Base-by-base conservation (phyloP, 2,888 invertebrate species). In the Drosophila trichaetosa region DNA sequence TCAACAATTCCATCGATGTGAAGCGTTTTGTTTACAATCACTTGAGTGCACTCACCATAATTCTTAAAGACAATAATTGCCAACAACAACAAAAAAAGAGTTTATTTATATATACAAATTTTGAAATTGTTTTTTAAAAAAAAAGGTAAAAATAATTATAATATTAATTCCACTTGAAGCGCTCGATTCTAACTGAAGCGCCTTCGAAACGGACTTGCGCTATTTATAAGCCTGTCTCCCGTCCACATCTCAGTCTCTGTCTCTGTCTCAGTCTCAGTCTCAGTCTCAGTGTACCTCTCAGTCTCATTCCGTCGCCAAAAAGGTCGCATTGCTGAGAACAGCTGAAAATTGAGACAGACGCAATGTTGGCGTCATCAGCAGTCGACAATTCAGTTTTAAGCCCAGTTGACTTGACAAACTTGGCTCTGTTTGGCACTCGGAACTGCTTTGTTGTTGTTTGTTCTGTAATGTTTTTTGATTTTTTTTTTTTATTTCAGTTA, bases 131-230 rank as follows among this genome's bases (percentile, higher is more conserved):
- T 52, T 36, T 42, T 3, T 2, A 31, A 29, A 24, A 48, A 48
- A 48, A 65, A 33, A 69, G 53, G 38, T 18, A 24, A 13, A 8
- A 16, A 16, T 27, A n/a, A 13, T 36, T 18, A 65, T 60, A 13
- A 56, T 66, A 57, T 56, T 13, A 29, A 71, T 67, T 78, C 29
- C 76, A 70, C 76, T 85, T 61, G 76, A 74, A 77, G 70, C 77
- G 85, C 73, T 79, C 79, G 75, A 71, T 65, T 76, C 84, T 69
- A 89, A 90, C 87, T 87, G 87, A 87, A 80, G 73, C 82, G 74
- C 60, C 89, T 82, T 82, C 75, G 76, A 78, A 79, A 73, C 66
- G 77, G 67, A 69, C 73, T 73, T 71, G 76, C 57, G 71, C 85
- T 90, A 89, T 87, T 87, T 87, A 87, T 87, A 90, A 75, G 81